These are phyloP conservation scores for Thunnus thynnus DNA, from an alignment of 2,113 vertebrate genomes.

Conservation along the genomic window DNA sequence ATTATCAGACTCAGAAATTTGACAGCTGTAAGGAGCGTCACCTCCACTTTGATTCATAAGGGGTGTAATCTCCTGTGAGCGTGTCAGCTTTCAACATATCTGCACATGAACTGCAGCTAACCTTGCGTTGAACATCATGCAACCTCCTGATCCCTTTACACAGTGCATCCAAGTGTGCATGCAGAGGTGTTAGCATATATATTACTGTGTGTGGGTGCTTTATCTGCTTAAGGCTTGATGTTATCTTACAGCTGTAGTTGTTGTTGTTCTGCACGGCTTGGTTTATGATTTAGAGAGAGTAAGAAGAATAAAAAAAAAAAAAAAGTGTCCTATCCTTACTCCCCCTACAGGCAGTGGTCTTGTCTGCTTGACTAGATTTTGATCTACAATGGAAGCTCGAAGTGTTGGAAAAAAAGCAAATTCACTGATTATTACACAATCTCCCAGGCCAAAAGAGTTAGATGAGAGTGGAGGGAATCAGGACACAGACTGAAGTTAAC, in stretches of 20 bases:
- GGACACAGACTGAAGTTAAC: not conserved
- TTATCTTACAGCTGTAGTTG: constrained; percentile 40
- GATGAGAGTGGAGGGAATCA: not conserved
- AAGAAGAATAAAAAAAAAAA: not conserved
- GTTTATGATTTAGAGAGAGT: constrained; percentile 27
- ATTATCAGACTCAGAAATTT: not conserved
- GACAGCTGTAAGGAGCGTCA: constrained; percentile 8
- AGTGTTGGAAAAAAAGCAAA: not conserved
- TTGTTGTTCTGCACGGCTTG: constrained; percentile 9
- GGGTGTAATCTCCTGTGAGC: not conserved
- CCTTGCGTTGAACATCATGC: constrained; percentile 17
- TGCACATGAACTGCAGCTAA: constrained; percentile 15
- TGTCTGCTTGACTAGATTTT: constrained; percentile 12
- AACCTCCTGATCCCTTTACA: constrained; percentile 12
- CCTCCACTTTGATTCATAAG: not conserved
- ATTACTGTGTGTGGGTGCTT: not conserved
- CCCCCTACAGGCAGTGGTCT: not conserved
- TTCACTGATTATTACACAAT: not conserved
- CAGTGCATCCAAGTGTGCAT: not conserved
- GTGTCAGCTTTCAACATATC: not conserved
- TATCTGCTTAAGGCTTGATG: constrained; percentile 43
- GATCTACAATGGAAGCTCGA: constrained; percentile 8
- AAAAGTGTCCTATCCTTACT: not conserved
- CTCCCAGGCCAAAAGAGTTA: not conserved
- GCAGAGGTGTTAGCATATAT: constrained; percentile 3